Base-by-base conservation (phyloP, 2,113 vertebrate species). In the Hydrolagus affinis region DNA sequence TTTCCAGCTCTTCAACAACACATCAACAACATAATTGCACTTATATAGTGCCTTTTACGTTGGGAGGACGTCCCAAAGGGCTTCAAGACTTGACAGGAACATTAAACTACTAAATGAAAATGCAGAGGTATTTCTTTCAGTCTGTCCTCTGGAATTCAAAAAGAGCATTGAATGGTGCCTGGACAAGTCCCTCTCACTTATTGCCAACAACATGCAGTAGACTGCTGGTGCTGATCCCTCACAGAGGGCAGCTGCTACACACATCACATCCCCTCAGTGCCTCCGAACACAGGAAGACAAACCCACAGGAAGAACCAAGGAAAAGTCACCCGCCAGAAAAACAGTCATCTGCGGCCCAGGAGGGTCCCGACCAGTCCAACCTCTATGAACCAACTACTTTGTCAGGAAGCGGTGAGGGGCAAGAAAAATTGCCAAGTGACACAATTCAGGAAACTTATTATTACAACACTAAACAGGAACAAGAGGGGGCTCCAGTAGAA, bases 101-200 rank as follows among this genome's bases (percentile, higher is more conserved):
- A 64, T 19, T 17, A 83, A 28, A 83, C 25, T 32, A 28, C 14
- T 3, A 83, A 85, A 88, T 66, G 87, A 93, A 74, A 87, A 95
- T 97, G 94, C 95, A 94, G 6, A 88, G 90, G 88, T 88, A 91
- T 85, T 70, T 95, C 11, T 88, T 91, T 30, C 90, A 83, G 59
- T 87, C 91, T 86, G 88, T 89, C 1, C 89, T 93, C 86, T 90
- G 86, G 85, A 91, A 93, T 88, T 88, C 87, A 0, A 90, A 89
- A 0, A 90, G 90, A 77, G 87, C 88, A 0, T 60, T 86, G 90
- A 6, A 64, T 89, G 64, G 86, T 90, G 73, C 85, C 89, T 87
- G 90, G 87, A 25, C 17, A 86, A 21, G 0, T 88, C 25, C 14
- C 88, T 23, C 88, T 90, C 85, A 86, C 85, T 86, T 73, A 1